Evolutionary conservation across 2,113 vertebrate genomes (phyloP).

Genomic region (Gorsachius goisagi): DNA sequence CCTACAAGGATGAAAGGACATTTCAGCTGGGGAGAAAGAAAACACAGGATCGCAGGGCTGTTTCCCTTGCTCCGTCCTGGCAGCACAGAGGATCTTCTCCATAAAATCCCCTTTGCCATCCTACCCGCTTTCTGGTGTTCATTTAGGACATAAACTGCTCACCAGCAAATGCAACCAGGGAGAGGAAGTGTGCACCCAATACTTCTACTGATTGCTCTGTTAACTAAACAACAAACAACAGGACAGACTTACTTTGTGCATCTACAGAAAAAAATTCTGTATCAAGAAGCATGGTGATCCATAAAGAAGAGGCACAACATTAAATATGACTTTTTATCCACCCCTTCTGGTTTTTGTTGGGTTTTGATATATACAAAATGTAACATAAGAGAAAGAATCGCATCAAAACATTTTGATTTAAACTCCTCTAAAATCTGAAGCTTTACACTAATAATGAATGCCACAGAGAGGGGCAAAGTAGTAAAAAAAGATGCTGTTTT

Average conservation of each 20-base stretch:
- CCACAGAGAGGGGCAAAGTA: background rate
- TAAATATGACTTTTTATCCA: background rate
- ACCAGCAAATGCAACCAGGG: background rate
- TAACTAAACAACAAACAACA: background rate
- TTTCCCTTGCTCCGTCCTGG: background rate
- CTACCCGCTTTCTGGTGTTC: background rate
- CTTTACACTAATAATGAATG: background rate
- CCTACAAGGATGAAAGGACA: background rate
- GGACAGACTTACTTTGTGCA: background rate
- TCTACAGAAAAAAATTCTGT: background rate
- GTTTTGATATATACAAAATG: background rate
- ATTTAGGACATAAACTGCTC: background rate
- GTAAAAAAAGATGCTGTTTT: background rate
- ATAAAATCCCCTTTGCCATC: background rate
- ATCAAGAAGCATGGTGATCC: background rate
- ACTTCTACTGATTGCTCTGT: background rate
- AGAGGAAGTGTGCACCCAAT: rapidly evolving
- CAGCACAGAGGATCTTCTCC: background rate
- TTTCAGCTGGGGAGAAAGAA: background rate
- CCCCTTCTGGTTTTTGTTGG: background rate
- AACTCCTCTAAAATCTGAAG: background rate
- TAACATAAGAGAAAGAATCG: background rate
- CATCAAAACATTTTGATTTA: background rate
- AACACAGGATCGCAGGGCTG: background rate
- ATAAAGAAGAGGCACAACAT: background rate